Conservation (phyloP, 2,888 invertebrate genomes). For the Ichneumoninae sp. region DNA sequence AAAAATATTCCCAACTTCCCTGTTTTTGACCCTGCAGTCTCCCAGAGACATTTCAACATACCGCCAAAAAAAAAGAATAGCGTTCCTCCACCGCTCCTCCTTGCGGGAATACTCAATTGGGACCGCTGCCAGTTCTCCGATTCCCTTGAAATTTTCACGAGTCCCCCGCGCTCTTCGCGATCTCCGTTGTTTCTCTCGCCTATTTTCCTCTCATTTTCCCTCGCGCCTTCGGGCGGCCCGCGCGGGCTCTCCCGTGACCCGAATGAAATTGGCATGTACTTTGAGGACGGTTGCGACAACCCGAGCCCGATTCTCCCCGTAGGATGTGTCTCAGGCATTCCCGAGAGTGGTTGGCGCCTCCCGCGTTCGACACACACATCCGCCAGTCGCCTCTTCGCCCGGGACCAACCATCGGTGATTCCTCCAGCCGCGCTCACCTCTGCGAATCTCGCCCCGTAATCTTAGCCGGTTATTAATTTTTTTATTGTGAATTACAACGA, state of each 20-base stretch:
- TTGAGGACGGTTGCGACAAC: constrained; percentile 6
- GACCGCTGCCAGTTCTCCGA: constrained; percentile 52
- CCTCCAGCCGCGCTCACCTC: not conserved
- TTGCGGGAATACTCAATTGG: constrained; percentile 45
- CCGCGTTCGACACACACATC: not conserved
- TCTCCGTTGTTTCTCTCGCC: constrained; percentile 21
- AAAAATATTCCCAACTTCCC: constrained; percentile 12
- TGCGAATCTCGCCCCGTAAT: too few relatives aligned
- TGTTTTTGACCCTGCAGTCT: constrained; percentile 15
- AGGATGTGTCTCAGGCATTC: constrained; percentile 20
- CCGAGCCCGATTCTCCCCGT: constrained; percentile 14
- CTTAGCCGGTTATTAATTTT: too few relatives aligned
- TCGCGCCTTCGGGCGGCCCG: not conserved
- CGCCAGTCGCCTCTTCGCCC: not conserved
- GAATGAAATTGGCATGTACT: constrained; percentile 44
- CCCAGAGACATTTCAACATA: not conserved
- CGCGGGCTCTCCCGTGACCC: not conserved
- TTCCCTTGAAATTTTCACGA: constrained; percentile 58
- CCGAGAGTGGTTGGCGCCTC: constrained; percentile 4
- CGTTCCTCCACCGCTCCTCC: constrained; percentile 19
- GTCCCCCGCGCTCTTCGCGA: not conserved
- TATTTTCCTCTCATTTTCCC: not conserved
- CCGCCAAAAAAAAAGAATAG: constrained; percentile 1
- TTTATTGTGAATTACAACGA: too few relatives aligned
- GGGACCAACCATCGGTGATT: not conserved